A percentile compares a stretch with the other conserved stretches of the same genome.
Conservation (phyloP, 2,113 vertebrate genomes). For the Loxodonta africana region DNA sequence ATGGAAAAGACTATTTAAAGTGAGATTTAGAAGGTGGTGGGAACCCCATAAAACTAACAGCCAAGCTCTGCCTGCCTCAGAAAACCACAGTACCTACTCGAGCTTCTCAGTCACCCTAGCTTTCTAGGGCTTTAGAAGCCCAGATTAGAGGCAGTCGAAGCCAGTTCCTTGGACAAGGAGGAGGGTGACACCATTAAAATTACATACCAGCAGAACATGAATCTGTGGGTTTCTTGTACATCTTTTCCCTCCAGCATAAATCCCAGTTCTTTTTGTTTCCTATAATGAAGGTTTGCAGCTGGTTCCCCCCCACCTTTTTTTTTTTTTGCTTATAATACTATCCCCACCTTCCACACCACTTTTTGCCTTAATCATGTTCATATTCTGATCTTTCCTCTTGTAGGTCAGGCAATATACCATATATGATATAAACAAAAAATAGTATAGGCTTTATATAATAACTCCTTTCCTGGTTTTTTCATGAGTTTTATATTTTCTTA, state of each 20-base stretch:
- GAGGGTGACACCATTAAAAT: neutral
- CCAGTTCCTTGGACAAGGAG: fast-evolving
- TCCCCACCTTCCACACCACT: neutral
- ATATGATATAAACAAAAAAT: neutral
- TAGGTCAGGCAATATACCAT: neutral
- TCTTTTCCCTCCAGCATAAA: neutral
- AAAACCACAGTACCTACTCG: neutral
- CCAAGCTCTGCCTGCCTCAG: neutral
- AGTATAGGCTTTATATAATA: neutral
- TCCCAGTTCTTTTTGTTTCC: neutral
- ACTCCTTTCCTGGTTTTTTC: neutral
- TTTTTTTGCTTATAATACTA: neutral
- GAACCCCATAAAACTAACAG: neutral
- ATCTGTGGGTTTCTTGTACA: neutral
- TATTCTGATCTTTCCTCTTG: neutral
- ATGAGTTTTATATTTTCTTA: neutral
- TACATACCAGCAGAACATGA: neutral
- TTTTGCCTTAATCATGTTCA: neutral
- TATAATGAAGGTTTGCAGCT: neutral
- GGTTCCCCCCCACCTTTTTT: neutral
- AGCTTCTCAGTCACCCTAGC: neutral
- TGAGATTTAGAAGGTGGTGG: neutral
- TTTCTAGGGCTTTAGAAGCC: neutral
- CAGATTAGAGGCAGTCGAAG: neutral
- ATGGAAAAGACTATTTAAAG: neutral